Evolutionary conservation across 1,140 invertebrate genomes (phyloP), one percentile per base, ranked within the genome.

Genomic region (Lepidurus packardi): DNA sequence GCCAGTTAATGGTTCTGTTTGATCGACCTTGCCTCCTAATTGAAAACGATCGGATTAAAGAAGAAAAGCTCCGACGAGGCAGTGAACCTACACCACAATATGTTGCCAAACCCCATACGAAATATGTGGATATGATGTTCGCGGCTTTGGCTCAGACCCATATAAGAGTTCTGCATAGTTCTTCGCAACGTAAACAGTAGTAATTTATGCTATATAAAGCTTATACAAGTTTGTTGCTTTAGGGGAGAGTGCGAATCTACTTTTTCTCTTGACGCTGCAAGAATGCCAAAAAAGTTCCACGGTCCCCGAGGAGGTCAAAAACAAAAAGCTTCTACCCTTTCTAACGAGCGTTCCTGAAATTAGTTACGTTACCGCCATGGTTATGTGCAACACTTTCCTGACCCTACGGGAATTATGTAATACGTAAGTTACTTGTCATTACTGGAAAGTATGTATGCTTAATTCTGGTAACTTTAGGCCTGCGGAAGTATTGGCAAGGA

Each of bases 111-210:
- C 78, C 78, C 11, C 74, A 74, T 43, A 74, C 78, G 25, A 73
- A 73, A 10, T 78, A 74, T 44, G 65, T 44, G 43, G 41, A 74
- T 73, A 73, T 74, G n/a, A 78, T 74, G 73, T 44, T 78, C 16
- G 78, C 78, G 11, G 73, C 78, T 9, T 74, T 78, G 43, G 78
- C 78, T 13, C 78, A 78, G 73, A 78, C 78, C 10, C 73, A 78
- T 43, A 73, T 78, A 3, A 75, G 41, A 25, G 78, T 78, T 21
- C 34, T 78, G 13, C 34, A 75, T 42, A 74, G 73, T 42, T 42
- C 41, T 8, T 78, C 78, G n/a, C 78, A 78, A 75, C 41, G 78
- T 78, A 74, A 75, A 45, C 10, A 75, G 8, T 78, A 7, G 42
- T 44, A 8, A 43, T 45, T 78, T 44, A 1, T n/a, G 13, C 7